Evolutionary conservation across 2,888 invertebrate species (phyloP).

Genomic region (Leptopterna dolabrata): DNA sequence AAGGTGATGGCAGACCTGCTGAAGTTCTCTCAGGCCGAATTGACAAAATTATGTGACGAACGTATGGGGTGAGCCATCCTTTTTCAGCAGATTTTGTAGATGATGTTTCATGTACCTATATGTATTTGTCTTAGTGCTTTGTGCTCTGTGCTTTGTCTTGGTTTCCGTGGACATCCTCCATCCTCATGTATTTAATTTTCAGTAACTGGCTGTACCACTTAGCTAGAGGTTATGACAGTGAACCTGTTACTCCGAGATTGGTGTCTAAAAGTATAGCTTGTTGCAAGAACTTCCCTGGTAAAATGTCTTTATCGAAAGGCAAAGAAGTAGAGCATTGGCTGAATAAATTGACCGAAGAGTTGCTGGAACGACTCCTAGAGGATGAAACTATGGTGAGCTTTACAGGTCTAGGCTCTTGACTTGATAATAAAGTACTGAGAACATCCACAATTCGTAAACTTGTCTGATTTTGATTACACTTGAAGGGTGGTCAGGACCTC

Average conservation of each 20-base stretch:
- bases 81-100: not conserved
- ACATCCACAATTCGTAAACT: too few species aligned
- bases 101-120: not conserved
- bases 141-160: too few species aligned
- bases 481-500: too few species aligned
- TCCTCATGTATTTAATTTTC: constrained; percentile 34
- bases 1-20: constrained; percentile 84
- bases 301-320: constrained; percentile 75
- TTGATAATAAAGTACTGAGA: too few species aligned
- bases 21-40: constrained; percentile 76
- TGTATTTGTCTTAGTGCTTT: too few species aligned
- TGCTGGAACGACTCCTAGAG: constrained; percentile 83
- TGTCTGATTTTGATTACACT: too few species aligned
- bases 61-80: constrained; percentile 81
- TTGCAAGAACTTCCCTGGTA: constrained; percentile 92
- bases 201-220: constrained; percentile 88
- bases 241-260: constrained; percentile 85
- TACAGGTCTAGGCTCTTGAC: not conserved
- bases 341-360: constrained; percentile 81
- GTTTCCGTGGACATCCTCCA: not conserved
- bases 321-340: constrained; percentile 84
- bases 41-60: constrained; percentile 81
- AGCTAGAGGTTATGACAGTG: constrained; percentile 86
- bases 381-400: constrained; percentile 71
- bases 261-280: constrained; percentile 95